Base-by-base conservation (phyloP, 1,140 invertebrate species). In the Habropoda laboriosa region DNA sequence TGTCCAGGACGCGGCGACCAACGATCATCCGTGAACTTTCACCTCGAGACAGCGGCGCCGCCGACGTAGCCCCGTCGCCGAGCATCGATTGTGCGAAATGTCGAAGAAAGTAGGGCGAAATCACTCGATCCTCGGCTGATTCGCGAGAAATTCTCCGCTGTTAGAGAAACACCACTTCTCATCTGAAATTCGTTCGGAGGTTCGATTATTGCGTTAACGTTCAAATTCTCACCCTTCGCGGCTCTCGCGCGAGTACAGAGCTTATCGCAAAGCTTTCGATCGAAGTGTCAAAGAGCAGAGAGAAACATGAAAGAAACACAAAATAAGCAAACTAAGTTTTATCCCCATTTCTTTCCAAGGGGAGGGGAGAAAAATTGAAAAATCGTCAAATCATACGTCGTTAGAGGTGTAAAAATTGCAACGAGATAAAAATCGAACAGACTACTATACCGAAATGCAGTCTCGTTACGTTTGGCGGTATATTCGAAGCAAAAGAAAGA, bases 21-120 rank as follows among this genome's bases (percentile, higher is more conserved):
- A 35, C 24, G 35, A 13, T 57, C 64, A 5, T 49, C 35, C 21
- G 32, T 73, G 57, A 79, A 63, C 58, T 71, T 61, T 72, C 55
- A 72, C 67, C 67, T 72, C 45, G 51, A 74, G 40, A 35, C 27
- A 27, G 21, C 16, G 12, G 24, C 47, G 18, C 13, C n/a, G n/a
- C 32, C 24, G 61, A 40, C 18, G 27, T 38, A 40, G 13, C 21
- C n/a, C 21, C 35, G 47, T 55, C 45, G 32, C n/a, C 57, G n/a
- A 51, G 42, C 58, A 63, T 32, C 38, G 21, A 4, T 8, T 13
- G n/a, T 16, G 45, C 18, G 24, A 38, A 40, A 30, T 24, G 18
- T 32, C 16, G 13, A 75, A 7, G 35, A 42, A 55, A 55, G 61
- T 67, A 24, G 38, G 18, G 35, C 21, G 58, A 51, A 63, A 51